These are phyloP conservation scores for Diplosoma virens DNA, from an alignment of 23 tunicate species.

Conservation along the genomic window DNA sequence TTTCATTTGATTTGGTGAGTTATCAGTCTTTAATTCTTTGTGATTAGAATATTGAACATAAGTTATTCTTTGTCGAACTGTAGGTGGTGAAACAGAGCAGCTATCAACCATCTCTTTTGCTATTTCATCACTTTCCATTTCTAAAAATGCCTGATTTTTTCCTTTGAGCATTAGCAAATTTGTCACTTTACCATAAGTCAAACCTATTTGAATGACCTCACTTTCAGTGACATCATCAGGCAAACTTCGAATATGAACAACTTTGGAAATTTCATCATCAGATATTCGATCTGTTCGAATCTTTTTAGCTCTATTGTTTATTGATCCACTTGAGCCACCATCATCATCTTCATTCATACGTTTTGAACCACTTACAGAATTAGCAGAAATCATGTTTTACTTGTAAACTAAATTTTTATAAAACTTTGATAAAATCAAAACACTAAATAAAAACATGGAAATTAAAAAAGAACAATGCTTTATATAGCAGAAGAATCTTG, in stretches of 20 bases:
- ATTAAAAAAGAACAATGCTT: too few relatives aligned
- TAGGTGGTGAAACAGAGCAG: slow-evolving; percentile 58
- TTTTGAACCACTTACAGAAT: slow-evolving; percentile 51
- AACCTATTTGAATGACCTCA: slow-evolving; percentile 85
- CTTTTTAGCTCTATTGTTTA: slow-evolving; percentile 86
- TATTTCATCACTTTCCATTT: slow-evolving; percentile 81
- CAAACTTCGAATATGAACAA: slow-evolving; percentile 80
- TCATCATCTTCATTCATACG: slow-evolving; percentile 64
- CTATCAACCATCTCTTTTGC: slow-evolving; percentile 84
- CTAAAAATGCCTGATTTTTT: slow-evolving; percentile 95
- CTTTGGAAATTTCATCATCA: slow-evolving; percentile 60
- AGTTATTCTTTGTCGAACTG: slow-evolving; percentile 75
- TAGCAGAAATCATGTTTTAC: slow-evolving; percentile 46
- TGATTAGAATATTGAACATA: slow-evolving; percentile 91
- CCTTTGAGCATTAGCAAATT: slow-evolving; percentile 91
- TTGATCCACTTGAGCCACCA: slow-evolving; percentile 34
- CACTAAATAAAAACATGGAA: too few relatives aligned
- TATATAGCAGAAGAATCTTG: too few relatives aligned
- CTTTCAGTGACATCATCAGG: slow-evolving; percentile 84
- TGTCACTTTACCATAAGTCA: slow-evolving; percentile 80
- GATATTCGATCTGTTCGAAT: slow-evolving; percentile 33
- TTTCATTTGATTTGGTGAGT: slow-evolving; percentile 84
- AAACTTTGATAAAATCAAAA: too few relatives aligned
- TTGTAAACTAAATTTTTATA: too few relatives aligned
- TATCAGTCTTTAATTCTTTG: slow-evolving; percentile 91